Evolutionary conservation across 2,113 vertebrate species (phyloP).

Genomic region (Okapia johnstoni): DNA sequence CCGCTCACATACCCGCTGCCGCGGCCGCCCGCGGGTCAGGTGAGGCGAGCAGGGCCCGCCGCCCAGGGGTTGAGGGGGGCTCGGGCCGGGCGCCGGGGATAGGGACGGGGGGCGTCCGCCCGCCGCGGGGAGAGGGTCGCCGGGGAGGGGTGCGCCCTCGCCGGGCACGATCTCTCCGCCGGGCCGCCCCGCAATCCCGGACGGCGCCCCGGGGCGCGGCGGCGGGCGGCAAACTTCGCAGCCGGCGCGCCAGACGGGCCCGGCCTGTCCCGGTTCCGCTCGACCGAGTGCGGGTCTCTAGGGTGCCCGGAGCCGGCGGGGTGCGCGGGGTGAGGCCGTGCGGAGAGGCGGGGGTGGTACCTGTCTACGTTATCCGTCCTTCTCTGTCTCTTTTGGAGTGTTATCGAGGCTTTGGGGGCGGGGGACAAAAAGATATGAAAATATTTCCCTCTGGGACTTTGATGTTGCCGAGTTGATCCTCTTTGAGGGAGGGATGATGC

Average conservation of each 20-base stretch:
- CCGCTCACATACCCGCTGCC: neutral
- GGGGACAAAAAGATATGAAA: neutral
- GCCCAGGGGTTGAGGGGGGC: neutral
- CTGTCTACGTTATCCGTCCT: neutral
- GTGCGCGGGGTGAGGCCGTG: neutral
- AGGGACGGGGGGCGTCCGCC: neutral
- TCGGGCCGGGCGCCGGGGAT: neutral
- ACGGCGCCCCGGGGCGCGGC: neutral
- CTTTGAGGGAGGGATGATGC: neutral
- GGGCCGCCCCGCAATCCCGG: neutral
- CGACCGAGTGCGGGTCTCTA: neutral
- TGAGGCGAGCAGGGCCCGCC: conserved; percentile 19
- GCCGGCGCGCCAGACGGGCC: neutral
- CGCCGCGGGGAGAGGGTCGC: too few relatives aligned
- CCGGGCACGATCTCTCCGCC: neutral
- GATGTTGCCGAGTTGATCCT: neutral
- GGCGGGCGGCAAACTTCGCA: neutral
- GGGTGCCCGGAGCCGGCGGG: neutral
- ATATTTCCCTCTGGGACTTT: neutral
- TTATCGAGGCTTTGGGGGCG: neutral
- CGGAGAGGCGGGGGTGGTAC: neutral
- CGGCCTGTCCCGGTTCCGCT: neutral
- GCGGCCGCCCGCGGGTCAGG: conserved; percentile 27
- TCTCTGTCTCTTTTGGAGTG: neutral
- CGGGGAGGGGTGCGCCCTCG: neutral